Evolutionary conservation across 2,888 invertebrate genomes (phyloP).

Genomic region (Acronicta leporina): DNA sequence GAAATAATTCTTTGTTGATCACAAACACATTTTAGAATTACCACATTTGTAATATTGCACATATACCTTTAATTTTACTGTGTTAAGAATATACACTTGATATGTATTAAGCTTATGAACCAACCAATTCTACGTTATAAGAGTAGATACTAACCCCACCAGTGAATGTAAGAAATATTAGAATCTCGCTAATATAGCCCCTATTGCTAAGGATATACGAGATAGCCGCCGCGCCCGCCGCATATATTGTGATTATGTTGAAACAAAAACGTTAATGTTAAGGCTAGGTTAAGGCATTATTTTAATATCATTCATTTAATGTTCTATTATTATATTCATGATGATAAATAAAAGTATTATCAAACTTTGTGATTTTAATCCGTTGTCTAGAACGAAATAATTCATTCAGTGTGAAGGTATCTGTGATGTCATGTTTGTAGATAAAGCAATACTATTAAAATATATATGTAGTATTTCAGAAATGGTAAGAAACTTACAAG

Average conservation of each 20-base stretch:
- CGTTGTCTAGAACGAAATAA: no score
- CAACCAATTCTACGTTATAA: constrained; percentile 27
- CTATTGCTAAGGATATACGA: constrained; percentile 21
- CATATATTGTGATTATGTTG: constrained; percentile 78
- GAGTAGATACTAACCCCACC: constrained; percentile 49
- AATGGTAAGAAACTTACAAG: no score
- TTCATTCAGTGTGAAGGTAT: no score
- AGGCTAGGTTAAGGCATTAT: constrained; percentile 77
- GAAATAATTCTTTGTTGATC: neutral
- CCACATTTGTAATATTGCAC: constrained; percentile 20
- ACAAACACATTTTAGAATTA: constrained; percentile 4
- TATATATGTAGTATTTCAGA: no score
- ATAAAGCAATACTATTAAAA: no score
- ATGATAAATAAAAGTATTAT: constrained; percentile 74
- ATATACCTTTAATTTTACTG: constrained; percentile 18
- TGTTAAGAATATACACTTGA: constrained; percentile 27
- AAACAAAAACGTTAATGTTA: constrained; percentile 74
- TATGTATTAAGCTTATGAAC: constrained; percentile 20
- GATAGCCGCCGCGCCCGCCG: constrained; percentile 73
- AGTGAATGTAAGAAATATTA: constrained; percentile 40
- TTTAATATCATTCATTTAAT: constrained; percentile 79
- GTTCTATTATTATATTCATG: constrained; percentile 75
- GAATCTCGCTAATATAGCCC: constrained; percentile 53
- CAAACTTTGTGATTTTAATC: constrained; percentile 19
- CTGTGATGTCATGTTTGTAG: no score